These are phyloP conservation scores for Nasonovia ribisnigri DNA, from an alignment of 2,888 invertebrate species.

Conservation along the genomic window DNA sequence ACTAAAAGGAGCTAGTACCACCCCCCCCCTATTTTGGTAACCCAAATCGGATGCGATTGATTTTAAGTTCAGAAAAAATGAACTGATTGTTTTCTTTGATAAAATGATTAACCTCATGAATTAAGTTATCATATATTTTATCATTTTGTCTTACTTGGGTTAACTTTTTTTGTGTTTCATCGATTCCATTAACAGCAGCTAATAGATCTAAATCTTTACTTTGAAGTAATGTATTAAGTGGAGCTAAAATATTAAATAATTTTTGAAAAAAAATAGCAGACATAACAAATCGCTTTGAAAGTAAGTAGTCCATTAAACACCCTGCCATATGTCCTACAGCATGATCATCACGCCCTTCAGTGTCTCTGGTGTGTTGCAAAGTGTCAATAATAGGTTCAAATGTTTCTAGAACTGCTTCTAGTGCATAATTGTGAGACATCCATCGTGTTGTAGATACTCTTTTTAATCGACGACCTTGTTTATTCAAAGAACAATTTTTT, in stretches of 20 bases:
- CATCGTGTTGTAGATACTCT: slow-evolving; percentile 28
- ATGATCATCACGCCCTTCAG: slow-evolving; percentile 1
- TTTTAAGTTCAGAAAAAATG: slow-evolving; percentile 30
- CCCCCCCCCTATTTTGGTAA: no score
- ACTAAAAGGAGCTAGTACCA: no score
- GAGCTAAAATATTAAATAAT: slow-evolving; percentile 2
- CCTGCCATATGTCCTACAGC: neutral
- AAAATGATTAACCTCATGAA: slow-evolving; percentile 4
- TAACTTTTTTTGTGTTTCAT: slow-evolving; percentile 8
- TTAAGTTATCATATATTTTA: neutral
- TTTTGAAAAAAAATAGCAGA: neutral
- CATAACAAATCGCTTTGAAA: slow-evolving; percentile 5
- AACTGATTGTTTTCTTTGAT: neutral
- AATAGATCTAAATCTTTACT: neutral
- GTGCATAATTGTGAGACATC: slow-evolving; percentile 22
- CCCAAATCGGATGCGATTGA: neutral
- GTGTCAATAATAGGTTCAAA: neutral
- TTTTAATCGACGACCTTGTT: slow-evolving; percentile 31
- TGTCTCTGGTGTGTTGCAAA: neutral
- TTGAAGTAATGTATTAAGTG: neutral
- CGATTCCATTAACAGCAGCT: neutral
- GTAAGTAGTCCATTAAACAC: neutral
- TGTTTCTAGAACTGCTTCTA: neutral
- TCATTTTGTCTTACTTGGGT: neutral
- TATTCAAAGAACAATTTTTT: neutral